Percentiles rank a stretch among this genome's conserved stretches.
phyloP scores from a whole-genome alignment of 2,888 invertebrate species.

The Spisula solida region DNA sequence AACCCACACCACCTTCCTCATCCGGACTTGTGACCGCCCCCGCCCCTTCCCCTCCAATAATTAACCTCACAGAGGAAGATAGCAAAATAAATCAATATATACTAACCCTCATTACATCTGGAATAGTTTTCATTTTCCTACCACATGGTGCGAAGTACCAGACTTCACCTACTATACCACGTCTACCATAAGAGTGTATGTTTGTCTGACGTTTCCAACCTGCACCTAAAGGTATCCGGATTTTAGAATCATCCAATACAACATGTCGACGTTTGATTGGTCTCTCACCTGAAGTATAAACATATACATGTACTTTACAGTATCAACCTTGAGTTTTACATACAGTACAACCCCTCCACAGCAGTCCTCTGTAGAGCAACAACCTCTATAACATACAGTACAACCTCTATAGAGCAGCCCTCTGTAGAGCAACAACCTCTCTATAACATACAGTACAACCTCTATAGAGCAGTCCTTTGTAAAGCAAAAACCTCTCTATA shows the following conservation, averaged over 20 bases:
- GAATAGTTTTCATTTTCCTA: constrained; percentile 90
- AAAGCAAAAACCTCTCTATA: too few relatives aligned
- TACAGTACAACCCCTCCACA: too few relatives aligned
- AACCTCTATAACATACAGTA: too few relatives aligned
- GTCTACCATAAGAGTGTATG: constrained; percentile 94
- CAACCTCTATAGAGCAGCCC: background rate
- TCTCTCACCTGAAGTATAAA: constrained; percentile 27
- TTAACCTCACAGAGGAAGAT: too few relatives aligned
- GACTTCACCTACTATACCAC: constrained; percentile 92
- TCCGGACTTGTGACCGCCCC: too few relatives aligned
- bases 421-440: too few relatives aligned
- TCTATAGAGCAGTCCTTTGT: too few relatives aligned
- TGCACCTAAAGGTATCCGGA: constrained; percentile 91
- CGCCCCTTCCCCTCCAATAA: too few relatives aligned
- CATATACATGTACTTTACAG: background rate
- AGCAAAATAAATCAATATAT: background rate
- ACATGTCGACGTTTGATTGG: constrained; percentile 75
- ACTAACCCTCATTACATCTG: constrained; percentile 89
- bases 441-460: too few relatives aligned
- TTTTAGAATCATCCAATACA: constrained; percentile 89
- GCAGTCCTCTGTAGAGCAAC: background rate
- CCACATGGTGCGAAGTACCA: constrained; percentile 93
- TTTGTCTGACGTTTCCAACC: constrained; percentile 97
- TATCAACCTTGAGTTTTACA: too few relatives aligned
- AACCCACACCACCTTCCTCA: too few relatives aligned